Conservation (phyloP, 2,113 vertebrate genomes). For the Panthera uncia region DNA sequence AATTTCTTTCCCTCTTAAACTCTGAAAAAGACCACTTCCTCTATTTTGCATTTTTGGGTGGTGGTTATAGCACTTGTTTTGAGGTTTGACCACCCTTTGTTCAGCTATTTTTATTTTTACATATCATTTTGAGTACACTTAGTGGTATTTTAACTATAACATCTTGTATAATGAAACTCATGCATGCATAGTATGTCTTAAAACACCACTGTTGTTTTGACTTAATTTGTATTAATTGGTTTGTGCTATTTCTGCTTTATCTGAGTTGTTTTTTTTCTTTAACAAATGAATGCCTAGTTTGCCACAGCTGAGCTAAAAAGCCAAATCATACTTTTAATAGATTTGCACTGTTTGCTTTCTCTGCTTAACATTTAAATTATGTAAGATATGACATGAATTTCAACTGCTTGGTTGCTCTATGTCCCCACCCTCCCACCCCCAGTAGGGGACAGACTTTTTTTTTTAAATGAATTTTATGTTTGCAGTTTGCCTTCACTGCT, state of each 20-base stretch:
- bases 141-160: conserved; percentile 32
- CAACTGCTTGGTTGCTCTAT: neutral
- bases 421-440: neutral
- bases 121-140: neutral
- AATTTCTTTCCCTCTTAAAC: neutral
- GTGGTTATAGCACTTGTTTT: conserved; percentile 72
- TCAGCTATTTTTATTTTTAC: conserved; percentile 68
- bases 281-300: neutral
- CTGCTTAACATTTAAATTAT: neutral
- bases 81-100: conserved; percentile 52
- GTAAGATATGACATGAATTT: neutral
- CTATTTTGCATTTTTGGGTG: conserved; percentile 76
- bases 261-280: neutral
- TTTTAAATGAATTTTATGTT: neutral
- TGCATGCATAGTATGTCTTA: neutral
- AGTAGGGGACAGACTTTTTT: neutral
- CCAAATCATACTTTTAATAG: neutral
- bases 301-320: neutral
- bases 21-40: conserved; percentile 59
- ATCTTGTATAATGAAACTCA: conserved; percentile 34
- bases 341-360: neutral
- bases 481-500: neutral
- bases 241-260: conserved; percentile 46
- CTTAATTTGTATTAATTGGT: conserved; percentile 51
- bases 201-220: conserved; percentile 40